A percentile compares a stretch with the other conserved stretches of the same genome.
phyloP scores from a whole-genome alignment of 53 echinoderm and acorn worm genomes.

The Patiria pectinifera region DNA sequence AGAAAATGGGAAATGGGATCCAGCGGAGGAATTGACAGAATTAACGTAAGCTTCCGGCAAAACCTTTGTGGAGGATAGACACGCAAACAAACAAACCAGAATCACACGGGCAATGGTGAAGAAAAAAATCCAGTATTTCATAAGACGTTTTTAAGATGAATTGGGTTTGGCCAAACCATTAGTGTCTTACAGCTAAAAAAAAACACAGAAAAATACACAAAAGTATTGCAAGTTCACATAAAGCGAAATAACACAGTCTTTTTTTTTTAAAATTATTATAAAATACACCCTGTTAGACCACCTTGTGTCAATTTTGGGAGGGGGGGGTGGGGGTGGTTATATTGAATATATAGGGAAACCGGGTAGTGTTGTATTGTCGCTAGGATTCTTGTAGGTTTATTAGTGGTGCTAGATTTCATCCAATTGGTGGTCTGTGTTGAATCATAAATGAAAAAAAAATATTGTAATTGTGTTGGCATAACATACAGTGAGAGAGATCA shows the following conservation, averaged over 20 bases:
- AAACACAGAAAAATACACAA: slow-evolving; percentile 12
- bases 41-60: slow-evolving; percentile 17
- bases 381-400: slow-evolving; percentile 46
- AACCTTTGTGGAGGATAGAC: background rate
- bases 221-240: slow-evolving; percentile 32
- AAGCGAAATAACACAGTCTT: background rate
- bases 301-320: background rate
- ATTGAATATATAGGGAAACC: background rate
- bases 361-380: slow-evolving; percentile 60
- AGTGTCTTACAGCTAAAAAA: slow-evolving; percentile 57
- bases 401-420: slow-evolving; percentile 64
- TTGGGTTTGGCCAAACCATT: slow-evolving; percentile 37
- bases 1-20: background rate
- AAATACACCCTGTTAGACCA: slow-evolving; percentile 26
- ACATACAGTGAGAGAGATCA: slow-evolving; percentile 28
- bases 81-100: slow-evolving; percentile 1
- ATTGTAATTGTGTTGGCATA: slow-evolving; percentile 64
- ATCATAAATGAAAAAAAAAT: slow-evolving; percentile 30
- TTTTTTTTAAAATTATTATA: slow-evolving; percentile 2
- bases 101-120: slow-evolving; percentile 33
- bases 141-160: background rate
- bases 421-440: slow-evolving; percentile 54
- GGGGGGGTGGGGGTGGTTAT: background rate
- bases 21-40: background rate
- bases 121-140: background rate